Conservation (phyloP, 2,113 vertebrate genomes). For the Salvelinus namaycush region DNA sequence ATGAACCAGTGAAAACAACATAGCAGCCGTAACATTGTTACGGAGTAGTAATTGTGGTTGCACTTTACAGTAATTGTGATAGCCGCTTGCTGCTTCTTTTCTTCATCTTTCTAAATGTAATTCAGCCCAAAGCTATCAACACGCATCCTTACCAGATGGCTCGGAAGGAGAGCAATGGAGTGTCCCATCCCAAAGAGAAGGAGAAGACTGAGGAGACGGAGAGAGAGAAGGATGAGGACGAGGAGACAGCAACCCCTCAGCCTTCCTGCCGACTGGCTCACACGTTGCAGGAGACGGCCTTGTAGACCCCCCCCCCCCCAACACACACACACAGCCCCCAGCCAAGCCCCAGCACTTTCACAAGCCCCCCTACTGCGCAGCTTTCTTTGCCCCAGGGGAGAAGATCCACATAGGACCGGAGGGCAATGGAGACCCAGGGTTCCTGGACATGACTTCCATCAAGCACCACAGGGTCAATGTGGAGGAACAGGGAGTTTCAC, state of each 20-base stretch:
- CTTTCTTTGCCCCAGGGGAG: background rate
- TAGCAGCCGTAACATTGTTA: no score
- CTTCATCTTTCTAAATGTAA: background rate
- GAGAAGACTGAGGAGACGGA: slow-evolving; percentile 38
- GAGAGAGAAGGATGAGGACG: slow-evolving; percentile 32
- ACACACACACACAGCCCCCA: background rate
- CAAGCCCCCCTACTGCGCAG: background rate
- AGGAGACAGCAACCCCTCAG: slow-evolving; percentile 2
- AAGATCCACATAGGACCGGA: background rate
- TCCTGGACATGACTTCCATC: background rate
- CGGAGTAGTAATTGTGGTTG: no score
- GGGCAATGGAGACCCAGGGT: background rate
- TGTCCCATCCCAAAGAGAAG: slow-evolving; percentile 48
- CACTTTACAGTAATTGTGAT: no score
- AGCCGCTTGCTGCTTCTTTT: background rate
- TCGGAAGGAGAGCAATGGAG: slow-evolving; percentile 64
- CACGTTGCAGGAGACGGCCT: slow-evolving; percentile 78
- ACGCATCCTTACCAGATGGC: slow-evolving; percentile 44
- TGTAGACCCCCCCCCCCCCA: slow-evolving; percentile 53
- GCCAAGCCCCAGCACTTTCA: background rate
- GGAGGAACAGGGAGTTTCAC: background rate
- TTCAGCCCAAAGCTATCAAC: slow-evolving; percentile 57
- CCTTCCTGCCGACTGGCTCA: slow-evolving; percentile 49
- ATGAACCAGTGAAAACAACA: no score
- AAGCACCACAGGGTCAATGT: background rate